These are phyloP conservation scores for Anabacerthia variegaticeps DNA, from an alignment of 2,797 vertebrate species.

Conservation along the genomic window DNA sequence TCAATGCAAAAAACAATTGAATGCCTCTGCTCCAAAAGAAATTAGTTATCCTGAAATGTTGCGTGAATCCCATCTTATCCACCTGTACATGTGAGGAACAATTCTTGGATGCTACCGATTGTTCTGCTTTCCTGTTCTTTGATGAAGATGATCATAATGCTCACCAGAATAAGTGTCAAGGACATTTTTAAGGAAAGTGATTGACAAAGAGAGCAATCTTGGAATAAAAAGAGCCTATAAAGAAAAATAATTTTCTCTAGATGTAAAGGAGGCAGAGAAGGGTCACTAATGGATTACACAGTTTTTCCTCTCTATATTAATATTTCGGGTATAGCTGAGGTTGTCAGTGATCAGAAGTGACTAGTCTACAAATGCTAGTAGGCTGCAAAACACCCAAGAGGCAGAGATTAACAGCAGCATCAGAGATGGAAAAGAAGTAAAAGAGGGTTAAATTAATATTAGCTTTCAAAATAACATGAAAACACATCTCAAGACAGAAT, in stretches of 20 bases:
- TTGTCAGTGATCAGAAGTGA: background rate
- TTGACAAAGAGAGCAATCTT: background rate
- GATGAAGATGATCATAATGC: background rate
- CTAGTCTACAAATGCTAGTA: background rate
- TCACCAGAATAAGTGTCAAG: background rate
- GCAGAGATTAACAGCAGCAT: background rate
- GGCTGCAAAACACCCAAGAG: background rate
- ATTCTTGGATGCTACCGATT: background rate
- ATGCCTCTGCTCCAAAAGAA: background rate
- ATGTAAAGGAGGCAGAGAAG: background rate
- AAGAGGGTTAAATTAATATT: background rate
- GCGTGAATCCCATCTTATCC: background rate
- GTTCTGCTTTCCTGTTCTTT: background rate
- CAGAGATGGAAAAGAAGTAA: background rate
- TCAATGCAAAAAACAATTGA: background rate
- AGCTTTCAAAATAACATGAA: conserved; percentile 8
- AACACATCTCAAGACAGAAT: background rate
- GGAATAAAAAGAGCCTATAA: background rate
- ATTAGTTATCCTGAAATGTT: background rate
- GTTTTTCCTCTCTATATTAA: background rate
- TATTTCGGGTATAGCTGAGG: background rate
- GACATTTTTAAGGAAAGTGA: background rate
- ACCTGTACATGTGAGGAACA: background rate
- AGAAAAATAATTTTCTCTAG: background rate
- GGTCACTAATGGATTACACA: background rate